These are phyloP conservation scores for Notospermus geniculatus DNA, from an alignment of 1,140 invertebrate genomes.

Conservation along the genomic window DNA sequence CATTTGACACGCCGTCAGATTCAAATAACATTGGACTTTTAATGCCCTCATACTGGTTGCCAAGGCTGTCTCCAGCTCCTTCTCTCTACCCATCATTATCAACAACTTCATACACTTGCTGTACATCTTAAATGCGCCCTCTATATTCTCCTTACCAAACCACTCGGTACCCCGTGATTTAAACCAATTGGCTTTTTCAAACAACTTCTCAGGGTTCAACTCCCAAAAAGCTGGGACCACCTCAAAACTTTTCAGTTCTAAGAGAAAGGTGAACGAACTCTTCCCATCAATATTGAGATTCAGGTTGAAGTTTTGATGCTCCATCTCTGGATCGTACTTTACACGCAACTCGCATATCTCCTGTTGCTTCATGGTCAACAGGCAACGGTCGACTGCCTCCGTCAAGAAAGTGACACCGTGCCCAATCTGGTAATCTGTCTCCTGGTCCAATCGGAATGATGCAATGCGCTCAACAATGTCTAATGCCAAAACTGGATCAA, in stretches of 20 bases:
- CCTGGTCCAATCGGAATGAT: slow-evolving; percentile 7
- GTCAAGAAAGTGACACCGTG: slow-evolving; percentile 24
- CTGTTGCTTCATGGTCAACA: slow-evolving; percentile 25
- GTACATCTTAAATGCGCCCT: slow-evolving; percentile 34
- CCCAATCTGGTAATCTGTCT: slow-evolving; percentile 23
- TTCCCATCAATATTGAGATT: slow-evolving; percentile 13
- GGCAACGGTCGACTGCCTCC: slow-evolving; percentile 23
- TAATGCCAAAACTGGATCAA: too few relatives aligned
- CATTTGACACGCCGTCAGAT: slow-evolving; percentile 57
- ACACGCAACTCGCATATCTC: slow-evolving; percentile 26
- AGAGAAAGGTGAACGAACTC: slow-evolving; percentile 14
- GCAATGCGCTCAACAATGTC: too few relatives aligned
- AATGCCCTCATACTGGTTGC: slow-evolving; percentile 20
- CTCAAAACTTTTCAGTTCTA: slow-evolving; percentile 25
- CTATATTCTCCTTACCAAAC: slow-evolving; percentile 29
- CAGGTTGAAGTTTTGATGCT: slow-evolving; percentile 2
- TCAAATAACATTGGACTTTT: slow-evolving; percentile 34
- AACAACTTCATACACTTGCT: slow-evolving; percentile 31
- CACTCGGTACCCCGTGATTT: slow-evolving; percentile 35
- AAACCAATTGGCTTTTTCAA: slow-evolving; percentile 27
- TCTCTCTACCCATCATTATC: slow-evolving; percentile 22
- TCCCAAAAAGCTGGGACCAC: slow-evolving; percentile 23
- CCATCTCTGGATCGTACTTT: neutral
- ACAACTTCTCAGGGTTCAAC: slow-evolving; percentile 28
- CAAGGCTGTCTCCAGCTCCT: slow-evolving; percentile 13